Percentiles rank a stretch among this genome's conserved stretches.
Evolutionary conservation across 37 sponge, comb jelly and placozoan species (phyloP).

Genomic region (Chondrosia reniformis): DNA sequence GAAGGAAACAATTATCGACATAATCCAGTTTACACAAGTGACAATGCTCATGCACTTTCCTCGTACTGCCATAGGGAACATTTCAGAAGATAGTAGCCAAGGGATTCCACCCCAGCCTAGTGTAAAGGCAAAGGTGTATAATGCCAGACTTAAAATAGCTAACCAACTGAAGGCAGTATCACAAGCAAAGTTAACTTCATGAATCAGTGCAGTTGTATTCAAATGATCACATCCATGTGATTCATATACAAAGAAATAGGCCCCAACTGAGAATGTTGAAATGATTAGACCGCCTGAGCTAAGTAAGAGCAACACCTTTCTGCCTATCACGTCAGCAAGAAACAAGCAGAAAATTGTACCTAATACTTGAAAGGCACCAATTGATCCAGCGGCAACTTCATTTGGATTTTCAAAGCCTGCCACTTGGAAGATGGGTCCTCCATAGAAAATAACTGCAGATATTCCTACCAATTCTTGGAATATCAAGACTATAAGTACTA

Average conservation of each 20-base stretch:
- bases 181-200: neutral
- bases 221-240: neutral
- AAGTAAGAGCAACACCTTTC: constrained; percentile 26
- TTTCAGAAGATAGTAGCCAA: constrained; percentile 75
- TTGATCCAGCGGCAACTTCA: neutral
- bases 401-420: constrained; percentile 11
- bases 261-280: neutral
- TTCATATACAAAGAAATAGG: constrained; percentile 31
- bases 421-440: constrained; percentile 2
- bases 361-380: constrained; percentile 8
- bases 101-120: constrained; percentile 82
- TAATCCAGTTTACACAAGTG: constrained; percentile 61
- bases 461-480: constrained; percentile 36
- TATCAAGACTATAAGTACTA: constrained; percentile 41
- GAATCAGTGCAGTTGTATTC: neutral
- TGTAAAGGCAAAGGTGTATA: constrained; percentile 71
- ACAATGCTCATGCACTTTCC: constrained; percentile 47
- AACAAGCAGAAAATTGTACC: constrained; percentile 1
- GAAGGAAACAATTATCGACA: constrained; percentile 48
- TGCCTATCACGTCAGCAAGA: constrained; percentile 33
- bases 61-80: constrained; percentile 67
- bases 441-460: constrained; percentile 27
- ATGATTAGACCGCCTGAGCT: neutral
- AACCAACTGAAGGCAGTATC: neutral
- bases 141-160: constrained; percentile 32